Evolutionary conservation across 2,797 vertebrate genomes (phyloP).

Genomic region (Rhabdophis nuchalis): DNA sequence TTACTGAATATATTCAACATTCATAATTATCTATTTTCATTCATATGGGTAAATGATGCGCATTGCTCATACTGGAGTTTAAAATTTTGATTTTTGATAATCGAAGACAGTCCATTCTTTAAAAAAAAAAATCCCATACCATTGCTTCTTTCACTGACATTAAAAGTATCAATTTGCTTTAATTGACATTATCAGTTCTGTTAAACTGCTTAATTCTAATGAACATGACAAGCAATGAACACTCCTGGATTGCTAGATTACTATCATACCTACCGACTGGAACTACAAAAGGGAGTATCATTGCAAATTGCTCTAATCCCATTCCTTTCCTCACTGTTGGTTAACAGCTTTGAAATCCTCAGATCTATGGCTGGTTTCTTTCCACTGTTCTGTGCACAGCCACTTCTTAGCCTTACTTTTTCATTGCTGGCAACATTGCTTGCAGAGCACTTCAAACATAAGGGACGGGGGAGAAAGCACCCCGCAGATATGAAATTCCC

Average conservation of each 20-base stretch:
- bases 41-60: neutral
- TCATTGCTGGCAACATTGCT: neutral
- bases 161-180: constrained; percentile 21
- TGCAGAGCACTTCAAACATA: neutral
- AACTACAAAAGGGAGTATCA: neutral
- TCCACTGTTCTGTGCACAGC: neutral
- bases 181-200: constrained; percentile 10
- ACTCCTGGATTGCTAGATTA: constrained; percentile 5
- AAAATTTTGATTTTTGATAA: neutral
- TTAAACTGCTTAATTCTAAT: constrained; percentile 8
- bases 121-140: neutral
- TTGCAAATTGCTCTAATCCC: neutral
- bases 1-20: neutral
- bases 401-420: neutral
- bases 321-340: neutral
- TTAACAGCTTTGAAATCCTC: neutral
- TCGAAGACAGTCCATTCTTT: neutral
- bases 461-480: neutral
- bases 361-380: neutral
- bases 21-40: neutral
- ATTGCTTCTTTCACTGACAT: constrained; percentile 13
- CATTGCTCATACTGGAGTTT: neutral
- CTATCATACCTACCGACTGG: neutral
- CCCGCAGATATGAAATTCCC: neutral
- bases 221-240: neutral